Conservation (phyloP, 1,140 invertebrate genomes). For the Tachypleus tridentatus region DNA sequence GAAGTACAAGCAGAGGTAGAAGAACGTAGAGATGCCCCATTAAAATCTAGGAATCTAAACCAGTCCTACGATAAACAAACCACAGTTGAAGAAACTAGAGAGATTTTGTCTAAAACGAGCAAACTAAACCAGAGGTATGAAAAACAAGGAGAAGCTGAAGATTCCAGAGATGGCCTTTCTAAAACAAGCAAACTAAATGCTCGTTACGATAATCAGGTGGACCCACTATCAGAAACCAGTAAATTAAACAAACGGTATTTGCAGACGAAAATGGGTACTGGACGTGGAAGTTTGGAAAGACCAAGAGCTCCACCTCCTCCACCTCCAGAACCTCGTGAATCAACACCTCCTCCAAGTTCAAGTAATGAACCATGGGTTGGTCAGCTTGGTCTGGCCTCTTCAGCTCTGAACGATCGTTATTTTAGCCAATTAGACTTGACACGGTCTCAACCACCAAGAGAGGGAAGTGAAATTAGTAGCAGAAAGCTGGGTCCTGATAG, state of each 20-base stretch:
- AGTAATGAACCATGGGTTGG: slow-evolving; percentile 14
- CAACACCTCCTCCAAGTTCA: not conserved
- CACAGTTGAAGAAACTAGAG: not conserved
- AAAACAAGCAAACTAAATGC: slow-evolving; percentile 65
- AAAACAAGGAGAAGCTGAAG: not conserved
- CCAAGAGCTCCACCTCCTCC: not conserved
- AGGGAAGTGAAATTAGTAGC: too few relatives aligned
- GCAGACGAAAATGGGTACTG: not conserved
- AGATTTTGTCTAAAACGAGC: not conserved
- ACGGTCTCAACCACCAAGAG: too few relatives aligned
- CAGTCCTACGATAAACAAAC: not conserved
- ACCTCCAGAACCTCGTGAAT: not conserved
- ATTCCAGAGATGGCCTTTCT: slow-evolving; percentile 50
- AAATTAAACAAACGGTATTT: slow-evolving; percentile 20
- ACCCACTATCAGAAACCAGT: slow-evolving; percentile 20
- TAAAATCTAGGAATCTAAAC: not conserved
- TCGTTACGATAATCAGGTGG: slow-evolving; percentile 42
- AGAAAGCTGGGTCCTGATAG: too few relatives aligned
- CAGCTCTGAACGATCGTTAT: slow-evolving; percentile 28
- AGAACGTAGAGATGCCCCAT: not conserved
- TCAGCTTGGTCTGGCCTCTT: slow-evolving; percentile 25
- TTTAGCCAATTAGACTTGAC: slow-evolving; percentile 22
- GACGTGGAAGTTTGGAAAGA: slow-evolving; percentile 6
- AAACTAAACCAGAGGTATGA: not conserved
- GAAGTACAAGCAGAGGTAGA: not conserved